phyloP scores from a whole-genome alignment of 2,888 invertebrate species.

The Drosophila parthenogenetica region DNA sequence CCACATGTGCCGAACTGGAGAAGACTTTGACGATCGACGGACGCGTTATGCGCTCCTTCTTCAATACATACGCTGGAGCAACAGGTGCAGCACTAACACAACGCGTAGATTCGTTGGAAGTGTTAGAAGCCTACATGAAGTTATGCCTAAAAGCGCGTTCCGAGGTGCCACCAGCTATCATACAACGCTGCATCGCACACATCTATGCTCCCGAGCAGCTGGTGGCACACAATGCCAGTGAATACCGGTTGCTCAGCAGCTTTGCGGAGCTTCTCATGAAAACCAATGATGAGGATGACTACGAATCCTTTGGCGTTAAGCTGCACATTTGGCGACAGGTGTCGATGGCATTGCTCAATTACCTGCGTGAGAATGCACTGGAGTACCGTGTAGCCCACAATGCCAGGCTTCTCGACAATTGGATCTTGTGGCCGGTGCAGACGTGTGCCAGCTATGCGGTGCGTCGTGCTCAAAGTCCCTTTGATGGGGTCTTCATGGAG shows the following conservation, averaged over 20 bases:
- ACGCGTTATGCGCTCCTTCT: constrained; percentile 60
- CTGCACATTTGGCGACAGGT: constrained; percentile 80
- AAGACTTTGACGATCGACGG: constrained; percentile 53
- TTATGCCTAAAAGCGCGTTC: constrained; percentile 64
- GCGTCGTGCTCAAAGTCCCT: constrained; percentile 50
- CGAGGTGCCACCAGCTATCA: constrained; percentile 66
- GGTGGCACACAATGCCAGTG: constrained; percentile 42
- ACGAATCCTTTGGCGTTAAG: constrained; percentile 71
- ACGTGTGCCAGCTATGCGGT: constrained; percentile 70
- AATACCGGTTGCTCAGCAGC: constrained; percentile 60
- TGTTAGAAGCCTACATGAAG: constrained; percentile 64
- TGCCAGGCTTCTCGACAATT: constrained; percentile 71
- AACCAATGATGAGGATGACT: constrained; percentile 72
- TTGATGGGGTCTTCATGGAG: constrained; percentile 71
- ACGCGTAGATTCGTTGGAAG: constrained; percentile 32
- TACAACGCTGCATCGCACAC: constrained; percentile 67
- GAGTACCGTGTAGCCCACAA: constrained; percentile 70
- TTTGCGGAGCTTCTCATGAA: constrained; percentile 70
- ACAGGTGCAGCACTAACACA: neutral
- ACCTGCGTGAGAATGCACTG: constrained; percentile 66
- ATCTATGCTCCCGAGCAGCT: constrained; percentile 64
- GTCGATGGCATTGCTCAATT: constrained; percentile 62
- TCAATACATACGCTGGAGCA: constrained; percentile 57
- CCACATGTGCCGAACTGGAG: constrained; percentile 62
- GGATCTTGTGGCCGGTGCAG: constrained; percentile 83